These are phyloP conservation scores for Strix occidentalis DNA, from an alignment of 2,797 vertebrate genomes.

Conservation along the genomic window DNA sequence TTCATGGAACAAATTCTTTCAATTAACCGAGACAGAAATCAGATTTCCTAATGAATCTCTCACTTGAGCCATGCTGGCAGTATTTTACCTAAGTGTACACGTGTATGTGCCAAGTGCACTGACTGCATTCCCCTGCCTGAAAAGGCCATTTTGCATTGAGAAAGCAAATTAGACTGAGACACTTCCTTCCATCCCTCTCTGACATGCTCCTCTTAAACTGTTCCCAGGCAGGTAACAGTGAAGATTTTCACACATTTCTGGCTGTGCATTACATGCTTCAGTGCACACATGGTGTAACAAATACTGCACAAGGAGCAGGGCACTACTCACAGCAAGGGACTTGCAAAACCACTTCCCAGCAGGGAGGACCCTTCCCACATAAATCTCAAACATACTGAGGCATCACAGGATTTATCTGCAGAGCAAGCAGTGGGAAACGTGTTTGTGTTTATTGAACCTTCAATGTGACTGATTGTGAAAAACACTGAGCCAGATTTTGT, in stretches of 20 bases:
- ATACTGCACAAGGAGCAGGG: background rate
- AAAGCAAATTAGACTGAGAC: background rate
- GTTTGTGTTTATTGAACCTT: constrained; percentile 22
- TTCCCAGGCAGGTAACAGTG: background rate
- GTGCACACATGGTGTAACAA: background rate
- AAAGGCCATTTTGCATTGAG: background rate
- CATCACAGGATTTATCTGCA: background rate
- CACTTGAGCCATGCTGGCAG: background rate
- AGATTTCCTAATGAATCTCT: background rate
- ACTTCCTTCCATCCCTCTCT: background rate
- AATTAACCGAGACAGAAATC: background rate
- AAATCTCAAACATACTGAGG: background rate
- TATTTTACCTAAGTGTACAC: background rate
- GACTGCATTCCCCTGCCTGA: background rate
- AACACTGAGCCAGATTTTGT: background rate
- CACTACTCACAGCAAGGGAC: background rate
- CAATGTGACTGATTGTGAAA: background rate
- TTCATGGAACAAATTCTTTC: background rate
- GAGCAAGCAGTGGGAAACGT: background rate
- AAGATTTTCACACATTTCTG: background rate
- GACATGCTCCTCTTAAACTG: background rate
- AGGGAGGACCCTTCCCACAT: background rate
- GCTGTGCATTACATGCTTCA: background rate
- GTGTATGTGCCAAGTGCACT: background rate
- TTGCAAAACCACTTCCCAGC: background rate